Evolutionary conservation across 2,113 vertebrate species (phyloP).

Genomic region (Panthera tigris): DNA sequence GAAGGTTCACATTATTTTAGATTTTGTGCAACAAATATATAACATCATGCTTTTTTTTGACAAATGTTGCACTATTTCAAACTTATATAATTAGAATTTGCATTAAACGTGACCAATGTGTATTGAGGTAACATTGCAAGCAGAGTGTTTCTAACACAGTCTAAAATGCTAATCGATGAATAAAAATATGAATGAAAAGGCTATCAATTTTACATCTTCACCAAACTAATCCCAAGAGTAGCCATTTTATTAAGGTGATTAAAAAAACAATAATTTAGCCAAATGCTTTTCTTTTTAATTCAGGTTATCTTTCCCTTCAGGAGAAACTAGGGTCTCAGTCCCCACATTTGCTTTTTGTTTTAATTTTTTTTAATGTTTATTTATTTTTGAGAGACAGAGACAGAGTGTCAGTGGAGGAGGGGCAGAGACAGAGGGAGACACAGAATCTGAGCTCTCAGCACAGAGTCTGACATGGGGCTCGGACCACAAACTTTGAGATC

Average conservation of each 20-base stretch:
- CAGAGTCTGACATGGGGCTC: too few relatives aligned
- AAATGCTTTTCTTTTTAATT: background rate
- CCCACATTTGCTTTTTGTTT: background rate
- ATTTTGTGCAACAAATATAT: background rate
- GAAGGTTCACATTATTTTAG: background rate
- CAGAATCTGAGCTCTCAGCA: too few relatives aligned
- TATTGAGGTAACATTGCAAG: background rate
- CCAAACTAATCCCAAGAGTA: background rate
- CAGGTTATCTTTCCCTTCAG: background rate
- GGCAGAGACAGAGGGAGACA: too few relatives aligned
- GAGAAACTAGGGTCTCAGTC: background rate
- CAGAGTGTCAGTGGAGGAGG: too few relatives aligned
- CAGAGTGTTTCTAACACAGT: background rate
- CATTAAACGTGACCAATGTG: background rate
- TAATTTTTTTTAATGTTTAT: too few relatives aligned
- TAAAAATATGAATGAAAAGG: background rate
- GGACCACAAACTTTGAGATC: too few relatives aligned
- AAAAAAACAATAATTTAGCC: background rate
- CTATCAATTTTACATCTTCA: background rate
- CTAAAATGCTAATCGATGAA: background rate
- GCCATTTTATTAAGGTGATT: constrained; percentile 5
- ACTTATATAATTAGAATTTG: background rate
- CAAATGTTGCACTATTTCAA: background rate
- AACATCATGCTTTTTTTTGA: background rate
- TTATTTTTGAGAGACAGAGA: too few relatives aligned